Evolutionary conservation across 2,797 vertebrate genomes (phyloP).

Genomic region (Pelochelys cantorii): DNA sequence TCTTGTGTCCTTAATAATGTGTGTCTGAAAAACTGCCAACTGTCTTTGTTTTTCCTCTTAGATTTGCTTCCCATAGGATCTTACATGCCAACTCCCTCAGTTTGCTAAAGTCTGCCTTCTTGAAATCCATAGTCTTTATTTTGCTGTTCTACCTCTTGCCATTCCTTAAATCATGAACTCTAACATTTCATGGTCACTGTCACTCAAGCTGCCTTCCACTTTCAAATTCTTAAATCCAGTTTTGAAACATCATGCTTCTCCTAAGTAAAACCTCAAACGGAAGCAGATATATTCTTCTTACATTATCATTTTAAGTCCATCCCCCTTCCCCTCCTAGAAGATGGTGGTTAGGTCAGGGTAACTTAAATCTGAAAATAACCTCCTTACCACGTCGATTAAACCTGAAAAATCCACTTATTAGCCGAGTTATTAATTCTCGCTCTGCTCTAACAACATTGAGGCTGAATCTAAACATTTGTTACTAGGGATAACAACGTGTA

Average conservation of each 20-base stretch:
- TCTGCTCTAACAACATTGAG: background rate
- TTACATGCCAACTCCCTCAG: no score
- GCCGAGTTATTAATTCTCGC: background rate
- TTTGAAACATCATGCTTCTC: rapidly evolving
- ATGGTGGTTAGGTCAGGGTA: background rate
- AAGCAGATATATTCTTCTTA: background rate
- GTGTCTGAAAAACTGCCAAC: no score
- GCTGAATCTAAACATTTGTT: background rate
- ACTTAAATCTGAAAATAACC: background rate
- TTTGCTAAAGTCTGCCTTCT: no score
- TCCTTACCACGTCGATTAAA: background rate
- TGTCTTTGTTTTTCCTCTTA: no score
- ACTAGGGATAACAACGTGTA: no score
- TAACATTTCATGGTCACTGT: no score
- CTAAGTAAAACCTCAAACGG: rapidly evolving
- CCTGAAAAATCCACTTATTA: background rate
- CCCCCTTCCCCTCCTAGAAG: background rate
- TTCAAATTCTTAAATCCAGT: background rate
- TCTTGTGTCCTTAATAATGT: no score
- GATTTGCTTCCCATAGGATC: no score
- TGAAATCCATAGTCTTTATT: no score
- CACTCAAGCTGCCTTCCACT: no score
- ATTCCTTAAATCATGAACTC: no score
- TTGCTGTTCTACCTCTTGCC: no score
- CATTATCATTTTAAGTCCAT: background rate